A percentile compares a stretch with the other conserved stretches of the same genome.
These are phyloP conservation scores for honey bee (Apis mellifera) DNA, from an alignment of 1,140 invertebrate genomes.

Conservation along the genomic window DNA sequence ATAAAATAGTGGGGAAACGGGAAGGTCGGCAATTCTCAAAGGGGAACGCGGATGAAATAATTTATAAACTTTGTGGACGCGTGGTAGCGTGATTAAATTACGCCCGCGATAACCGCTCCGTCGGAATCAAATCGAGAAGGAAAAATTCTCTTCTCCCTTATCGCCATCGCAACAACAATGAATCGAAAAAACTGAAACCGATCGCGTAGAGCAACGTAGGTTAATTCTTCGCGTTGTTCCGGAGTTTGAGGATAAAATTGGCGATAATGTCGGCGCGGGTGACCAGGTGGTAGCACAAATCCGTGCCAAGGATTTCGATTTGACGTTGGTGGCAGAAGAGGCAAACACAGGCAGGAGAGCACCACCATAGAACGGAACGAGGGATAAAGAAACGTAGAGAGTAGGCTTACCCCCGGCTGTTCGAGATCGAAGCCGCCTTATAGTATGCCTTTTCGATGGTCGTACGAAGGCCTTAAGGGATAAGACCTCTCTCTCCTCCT, in stretches of 20 bases:
- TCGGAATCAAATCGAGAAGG: not conserved
- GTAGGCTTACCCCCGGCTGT: slow-evolving; percentile 55
- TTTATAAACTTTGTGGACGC: not conserved
- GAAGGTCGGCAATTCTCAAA: not conserved
- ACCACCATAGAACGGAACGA: slow-evolving; percentile 46
- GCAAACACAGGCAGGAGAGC: slow-evolving; percentile 24
- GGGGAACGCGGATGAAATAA: not conserved
- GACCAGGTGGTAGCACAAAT: slow-evolving; percentile 39
- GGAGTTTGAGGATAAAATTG: not conserved
- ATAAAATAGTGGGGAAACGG: too few relatives aligned
- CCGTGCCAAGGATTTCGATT: slow-evolving; percentile 35
- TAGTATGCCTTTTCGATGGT: slow-evolving; percentile 58
- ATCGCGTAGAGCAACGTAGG: too few relatives aligned
- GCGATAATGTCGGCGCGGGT: not conserved
- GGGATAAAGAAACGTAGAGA: slow-evolving; percentile 50
- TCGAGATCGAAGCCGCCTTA: slow-evolving; percentile 63
- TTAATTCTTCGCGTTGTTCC: not conserved
- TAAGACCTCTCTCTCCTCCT: slow-evolving; percentile 41
- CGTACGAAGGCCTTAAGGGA: slow-evolving; percentile 66
- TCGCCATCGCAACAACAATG: too few relatives aligned
- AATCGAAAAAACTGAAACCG: too few relatives aligned
- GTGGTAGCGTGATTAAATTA: not conserved
- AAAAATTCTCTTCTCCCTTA: not conserved
- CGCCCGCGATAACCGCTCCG: not conserved
- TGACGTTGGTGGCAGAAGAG: slow-evolving; percentile 9